phyloP scores from a whole-genome alignment of 1,140 invertebrate genomes.

The Lysiphlebus fabarum region DNA sequence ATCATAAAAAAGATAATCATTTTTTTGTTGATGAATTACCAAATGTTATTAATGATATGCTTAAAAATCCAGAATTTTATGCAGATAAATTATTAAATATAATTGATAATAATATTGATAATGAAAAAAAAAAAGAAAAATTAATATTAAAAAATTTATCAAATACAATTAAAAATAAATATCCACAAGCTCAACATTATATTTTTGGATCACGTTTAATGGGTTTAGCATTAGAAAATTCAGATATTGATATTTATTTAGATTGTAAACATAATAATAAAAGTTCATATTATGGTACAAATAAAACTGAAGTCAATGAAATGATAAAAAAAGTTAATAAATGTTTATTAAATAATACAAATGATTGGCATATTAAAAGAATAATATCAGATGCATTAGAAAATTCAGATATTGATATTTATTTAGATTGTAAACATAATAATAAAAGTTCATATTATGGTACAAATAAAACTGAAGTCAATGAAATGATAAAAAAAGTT shows the following conservation, averaged over 20 bases:
- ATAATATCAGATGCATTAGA: constrained; percentile 21
- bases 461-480: not conserved
- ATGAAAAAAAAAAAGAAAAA: constrained; percentile 16
- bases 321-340: constrained; percentile 12
- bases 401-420: constrained; percentile 57
- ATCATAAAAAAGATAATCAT: constrained; percentile 21
- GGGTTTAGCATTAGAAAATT: constrained; percentile 44
- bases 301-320: not conserved
- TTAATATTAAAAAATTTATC: constrained; percentile 30
- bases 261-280: constrained; percentile 41
- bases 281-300: constrained; percentile 13
- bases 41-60: constrained; percentile 22
- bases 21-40: constrained; percentile 23
- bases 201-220: constrained; percentile 54
- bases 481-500: constrained; percentile 10
- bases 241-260: constrained; percentile 56
- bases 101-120: constrained; percentile 13
- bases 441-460: constrained; percentile 15
- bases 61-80: constrained; percentile 19
- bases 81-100: constrained; percentile 20
- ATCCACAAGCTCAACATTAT: constrained; percentile 38
- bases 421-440: constrained; percentile 48
- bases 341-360: constrained; percentile 22
- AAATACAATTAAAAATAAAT: constrained; percentile 20
- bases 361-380: constrained; percentile 32